Evolutionary conservation across 2,113 vertebrate species (phyloP).

Genomic region (Sebastes fasciatus): DNA sequence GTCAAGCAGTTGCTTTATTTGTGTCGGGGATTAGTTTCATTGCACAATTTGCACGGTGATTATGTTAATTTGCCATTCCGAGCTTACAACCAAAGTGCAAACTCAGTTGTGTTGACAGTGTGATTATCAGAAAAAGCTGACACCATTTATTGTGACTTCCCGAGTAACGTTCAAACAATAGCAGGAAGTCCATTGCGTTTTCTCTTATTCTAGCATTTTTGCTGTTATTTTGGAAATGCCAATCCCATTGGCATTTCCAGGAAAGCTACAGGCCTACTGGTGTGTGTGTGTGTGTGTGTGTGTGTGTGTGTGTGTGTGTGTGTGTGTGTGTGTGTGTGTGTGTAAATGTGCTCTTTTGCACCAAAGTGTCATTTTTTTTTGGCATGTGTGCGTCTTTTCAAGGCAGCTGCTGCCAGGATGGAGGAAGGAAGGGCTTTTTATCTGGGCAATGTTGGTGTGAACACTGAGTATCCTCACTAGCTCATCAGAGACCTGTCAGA

Average conservation of each 20-base stretch:
- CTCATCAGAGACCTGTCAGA: slow-evolving; percentile 58
- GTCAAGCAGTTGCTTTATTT: slow-evolving; percentile 20
- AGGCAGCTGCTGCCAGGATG: slow-evolving; percentile 59
- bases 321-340: slow-evolving; percentile 21
- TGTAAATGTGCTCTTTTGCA: slow-evolving; percentile 47
- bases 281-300: background rate
- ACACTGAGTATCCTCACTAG: slow-evolving; percentile 47
- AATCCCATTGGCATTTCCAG: slow-evolving; percentile 65
- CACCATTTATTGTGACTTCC: slow-evolving; percentile 65
- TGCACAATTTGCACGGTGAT: slow-evolving; percentile 22
- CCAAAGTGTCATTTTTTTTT: slow-evolving; percentile 42
- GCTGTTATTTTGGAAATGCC: slow-evolving; percentile 64
- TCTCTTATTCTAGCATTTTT: slow-evolving; percentile 69
- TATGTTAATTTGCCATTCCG: slow-evolving; percentile 28
- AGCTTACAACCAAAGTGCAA: slow-evolving; percentile 21
- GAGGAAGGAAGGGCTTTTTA: slow-evolving; percentile 79
- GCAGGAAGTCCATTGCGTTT: slow-evolving; percentile 70
- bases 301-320: slow-evolving; percentile 5
- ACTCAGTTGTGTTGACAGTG: slow-evolving; percentile 34
- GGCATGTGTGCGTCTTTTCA: slow-evolving; percentile 63
- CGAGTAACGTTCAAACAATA: slow-evolving; percentile 70
- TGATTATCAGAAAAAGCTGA: slow-evolving; percentile 71
- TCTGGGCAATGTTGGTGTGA: slow-evolving; percentile 53
- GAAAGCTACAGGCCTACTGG: slow-evolving; percentile 45
- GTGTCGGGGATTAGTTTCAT: slow-evolving; percentile 24